Conservation (phyloP, 2,797 vertebrate species). For the Thripadectes ignobilis region DNA sequence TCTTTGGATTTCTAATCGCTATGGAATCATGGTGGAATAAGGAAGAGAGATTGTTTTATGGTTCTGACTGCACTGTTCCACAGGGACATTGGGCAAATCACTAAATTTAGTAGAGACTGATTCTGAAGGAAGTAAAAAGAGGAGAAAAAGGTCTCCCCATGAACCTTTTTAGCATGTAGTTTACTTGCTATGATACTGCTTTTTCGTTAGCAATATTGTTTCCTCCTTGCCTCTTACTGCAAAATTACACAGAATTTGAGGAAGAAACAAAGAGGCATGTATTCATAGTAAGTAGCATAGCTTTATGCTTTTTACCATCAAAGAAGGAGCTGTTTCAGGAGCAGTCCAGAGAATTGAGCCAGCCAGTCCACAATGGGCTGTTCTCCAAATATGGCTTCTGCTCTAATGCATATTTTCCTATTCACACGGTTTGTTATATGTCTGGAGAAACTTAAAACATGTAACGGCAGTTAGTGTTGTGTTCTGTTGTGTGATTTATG, state of each 20-base stretch:
- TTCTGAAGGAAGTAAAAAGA: slow-evolving; percentile 8
- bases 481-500: background rate
- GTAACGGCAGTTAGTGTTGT: background rate
- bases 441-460: background rate
- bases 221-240: background rate
- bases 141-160: background rate
- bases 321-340: background rate
- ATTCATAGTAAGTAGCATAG: background rate
- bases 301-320: background rate
- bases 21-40: slow-evolving; percentile 29
- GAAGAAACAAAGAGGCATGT: background rate
- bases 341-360: background rate
- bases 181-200: background rate
- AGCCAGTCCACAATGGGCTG: background rate
- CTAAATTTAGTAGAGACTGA: slow-evolving; percentile 29
- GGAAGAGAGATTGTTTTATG: slow-evolving; percentile 5
- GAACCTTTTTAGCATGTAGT: background rate
- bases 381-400: background rate
- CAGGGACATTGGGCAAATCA: background rate
- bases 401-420: background rate
- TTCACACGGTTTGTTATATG: background rate
- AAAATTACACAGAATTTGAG: background rate
- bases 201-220: background rate
- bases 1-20: slow-evolving; percentile 20
- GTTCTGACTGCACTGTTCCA: background rate